A percentile compares a stretch with the other conserved stretches of the same genome.
Evolutionary conservation across 2,888 invertebrate species (phyloP).

Genomic region (Merodon equestris): DNA sequence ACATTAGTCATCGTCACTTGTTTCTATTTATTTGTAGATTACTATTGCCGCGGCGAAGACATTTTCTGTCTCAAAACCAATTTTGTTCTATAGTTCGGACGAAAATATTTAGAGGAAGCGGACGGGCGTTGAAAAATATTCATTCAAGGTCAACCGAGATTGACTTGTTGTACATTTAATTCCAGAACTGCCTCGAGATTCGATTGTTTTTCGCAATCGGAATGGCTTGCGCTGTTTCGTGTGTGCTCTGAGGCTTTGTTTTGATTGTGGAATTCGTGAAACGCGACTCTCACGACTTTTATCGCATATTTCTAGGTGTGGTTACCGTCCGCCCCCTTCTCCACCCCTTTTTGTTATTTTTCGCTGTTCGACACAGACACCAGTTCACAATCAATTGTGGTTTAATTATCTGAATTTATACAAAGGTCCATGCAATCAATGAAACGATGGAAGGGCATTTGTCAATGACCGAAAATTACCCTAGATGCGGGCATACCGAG

Average conservation of each 20-base stretch:
- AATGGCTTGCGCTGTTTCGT: neutral
- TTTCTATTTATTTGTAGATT: conserved; percentile 10
- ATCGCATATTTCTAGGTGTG: conserved; percentile 64
- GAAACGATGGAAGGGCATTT: conserved; percentile 39
- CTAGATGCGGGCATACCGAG: conserved; percentile 30
- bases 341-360: conserved; percentile 8
- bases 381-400: conserved; percentile 9
- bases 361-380: conserved; percentile 1
- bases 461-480: conserved; percentile 57
- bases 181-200: neutral
- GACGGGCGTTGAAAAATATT: neutral
- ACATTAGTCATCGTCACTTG: conserved; percentile 56
- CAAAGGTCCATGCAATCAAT: conserved; percentile 46
- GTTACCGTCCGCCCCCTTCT: conserved; percentile 35
- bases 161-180: conserved; percentile 17
- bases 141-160: conserved; percentile 52
- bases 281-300: conserved; percentile 30
- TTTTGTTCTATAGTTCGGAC: neutral
- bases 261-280: conserved; percentile 42
- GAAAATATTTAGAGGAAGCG: conserved; percentile 7
- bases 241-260: neutral
- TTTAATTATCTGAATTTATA: conserved; percentile 16
- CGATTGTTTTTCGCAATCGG: neutral
- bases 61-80: no score
- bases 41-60: no score